Percentiles rank a stretch among this genome's conserved stretches.
These are phyloP conservation scores for Esox masquinongy DNA, from an alignment of 2,797 vertebrate species.

Conservation along the genomic window DNA sequence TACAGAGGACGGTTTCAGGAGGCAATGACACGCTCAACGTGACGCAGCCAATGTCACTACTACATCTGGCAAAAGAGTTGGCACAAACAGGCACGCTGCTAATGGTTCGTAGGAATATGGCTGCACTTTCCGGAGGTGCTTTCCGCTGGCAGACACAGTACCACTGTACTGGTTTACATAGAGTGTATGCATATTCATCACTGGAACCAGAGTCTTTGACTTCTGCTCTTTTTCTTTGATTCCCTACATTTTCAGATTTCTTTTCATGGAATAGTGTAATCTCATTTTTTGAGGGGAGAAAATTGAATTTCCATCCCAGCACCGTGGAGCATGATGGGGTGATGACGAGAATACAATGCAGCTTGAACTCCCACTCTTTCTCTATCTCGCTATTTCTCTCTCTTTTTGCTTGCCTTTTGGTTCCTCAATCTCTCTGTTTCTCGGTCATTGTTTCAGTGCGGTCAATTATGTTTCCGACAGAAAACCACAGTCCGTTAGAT, in stretches of 20 bases:
- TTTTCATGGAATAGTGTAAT: slow-evolving; percentile 36
- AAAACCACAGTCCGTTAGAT: not conserved
- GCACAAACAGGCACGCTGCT: too few relatives aligned
- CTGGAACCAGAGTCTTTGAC: slow-evolving; percentile 5
- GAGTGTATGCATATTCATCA: slow-evolving; percentile 19
- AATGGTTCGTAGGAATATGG: too few relatives aligned
- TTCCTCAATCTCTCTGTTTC: too few relatives aligned
- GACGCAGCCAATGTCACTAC: too few relatives aligned
- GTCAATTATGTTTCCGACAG: not conserved
- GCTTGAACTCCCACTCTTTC: slow-evolving; percentile 16
- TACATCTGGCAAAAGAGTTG: too few relatives aligned
- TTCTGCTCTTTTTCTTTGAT: not conserved
- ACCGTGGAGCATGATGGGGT: slow-evolving; percentile 23
- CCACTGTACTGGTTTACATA: too few relatives aligned
- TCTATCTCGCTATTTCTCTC: not conserved
- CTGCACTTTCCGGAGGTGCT: too few relatives aligned
- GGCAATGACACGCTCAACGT: too few relatives aligned
- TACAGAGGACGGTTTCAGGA: too few relatives aligned
- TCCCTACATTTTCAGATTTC: slow-evolving; percentile 5
- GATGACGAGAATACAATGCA: slow-evolving; percentile 42
- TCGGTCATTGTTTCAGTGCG: not conserved
- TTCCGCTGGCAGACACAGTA: too few relatives aligned
- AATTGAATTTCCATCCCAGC: slow-evolving; percentile 46
- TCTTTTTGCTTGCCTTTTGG: not conserved
- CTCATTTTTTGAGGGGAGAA: slow-evolving; percentile 38